These are phyloP conservation scores for Agelastica alni DNA, from an alignment of 2,888 invertebrate species.

Conservation along the genomic window DNA sequence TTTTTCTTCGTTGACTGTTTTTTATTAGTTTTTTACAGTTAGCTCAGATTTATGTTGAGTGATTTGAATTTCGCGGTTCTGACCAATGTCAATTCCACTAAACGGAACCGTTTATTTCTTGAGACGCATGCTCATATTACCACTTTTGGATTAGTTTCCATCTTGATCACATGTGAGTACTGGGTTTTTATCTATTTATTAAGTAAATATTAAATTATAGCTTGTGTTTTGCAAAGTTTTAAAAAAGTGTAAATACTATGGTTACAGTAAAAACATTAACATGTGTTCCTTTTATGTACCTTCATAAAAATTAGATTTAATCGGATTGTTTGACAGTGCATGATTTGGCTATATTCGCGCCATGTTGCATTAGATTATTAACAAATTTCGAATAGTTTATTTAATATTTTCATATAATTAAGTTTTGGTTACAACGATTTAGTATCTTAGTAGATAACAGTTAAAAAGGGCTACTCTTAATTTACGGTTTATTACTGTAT, in stretches of 20 bases:
- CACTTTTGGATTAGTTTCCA: slow-evolving; percentile 86
- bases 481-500: slow-evolving; percentile 10
- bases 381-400: slow-evolving; percentile 26
- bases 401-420: slow-evolving; percentile 3
- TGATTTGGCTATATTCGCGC: slow-evolving; percentile 59
- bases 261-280: slow-evolving; percentile 25
- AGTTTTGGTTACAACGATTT: not conserved
- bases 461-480: not conserved
- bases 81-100: slow-evolving; percentile 33
- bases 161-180: slow-evolving; percentile 90
- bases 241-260: slow-evolving; percentile 23
- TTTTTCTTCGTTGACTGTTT: too few relatives aligned
- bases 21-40: too few relatives aligned
- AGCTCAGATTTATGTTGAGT: too few relatives aligned
- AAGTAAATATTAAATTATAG: slow-evolving; percentile 57
- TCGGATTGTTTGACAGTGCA: slow-evolving; percentile 53
- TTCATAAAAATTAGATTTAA: slow-evolving; percentile 29
- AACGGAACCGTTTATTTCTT: slow-evolving; percentile 40
- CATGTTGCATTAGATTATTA: slow-evolving; percentile 57
- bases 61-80: slow-evolving; percentile 40
- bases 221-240: slow-evolving; percentile 14
- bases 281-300: slow-evolving; percentile 26
- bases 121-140: slow-evolving; percentile 72
- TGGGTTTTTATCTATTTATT: slow-evolving; percentile 56
- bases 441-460: not conserved